Evolutionary conservation across 1,140 invertebrate species (phyloP), one percentile per base, ranked within the genome.

Genomic region (Epicauta chinensis): DNA sequence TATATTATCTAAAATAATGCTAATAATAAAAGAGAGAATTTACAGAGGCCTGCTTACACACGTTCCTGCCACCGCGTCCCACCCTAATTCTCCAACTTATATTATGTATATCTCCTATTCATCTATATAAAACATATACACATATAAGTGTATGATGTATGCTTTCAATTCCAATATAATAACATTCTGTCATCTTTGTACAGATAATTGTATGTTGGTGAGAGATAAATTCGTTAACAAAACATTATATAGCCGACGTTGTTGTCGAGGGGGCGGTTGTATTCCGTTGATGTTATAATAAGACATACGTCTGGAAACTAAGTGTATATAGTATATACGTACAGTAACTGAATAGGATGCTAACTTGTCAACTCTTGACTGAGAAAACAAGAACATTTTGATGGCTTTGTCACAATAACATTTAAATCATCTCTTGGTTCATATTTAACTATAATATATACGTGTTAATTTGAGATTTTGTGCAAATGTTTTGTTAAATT

Each of bases 171-270:
- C 50, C 54, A 44, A 53, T 60, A 60, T 60, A 60, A 60, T 59
- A 53, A 59, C 57, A 56, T 61, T 57, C 53, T 61, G 56, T 55
- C 56, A 55, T 58, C 55, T 55, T 61, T 62, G 58, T 59, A 44
- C 49, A 38, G 41, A 62, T 62, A 62, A 62, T 62, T 62, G 60
- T 62, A 46, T 62, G 60, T 58, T 58, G 51, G 46, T 55, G 55
- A 43, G 60, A 62, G 60, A 62, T 62, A 62, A 62, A 62, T 62
- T 60, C 55, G 58, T 39, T 53, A 51, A 58, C 58, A 62, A 59
- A 62, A 62, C 58, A 57, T 23, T 23, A 23, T 23, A 23, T 23
- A 43, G 52, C 55, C 44, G 49, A 23, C 23, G 23, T 23, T 23
- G 23, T 23, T n/a, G n/a, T 23, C 23, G 23, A 23, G 23, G 23